phyloP scores from a whole-genome alignment of 2,797 vertebrate species.

The Sylvia borin region DNA sequence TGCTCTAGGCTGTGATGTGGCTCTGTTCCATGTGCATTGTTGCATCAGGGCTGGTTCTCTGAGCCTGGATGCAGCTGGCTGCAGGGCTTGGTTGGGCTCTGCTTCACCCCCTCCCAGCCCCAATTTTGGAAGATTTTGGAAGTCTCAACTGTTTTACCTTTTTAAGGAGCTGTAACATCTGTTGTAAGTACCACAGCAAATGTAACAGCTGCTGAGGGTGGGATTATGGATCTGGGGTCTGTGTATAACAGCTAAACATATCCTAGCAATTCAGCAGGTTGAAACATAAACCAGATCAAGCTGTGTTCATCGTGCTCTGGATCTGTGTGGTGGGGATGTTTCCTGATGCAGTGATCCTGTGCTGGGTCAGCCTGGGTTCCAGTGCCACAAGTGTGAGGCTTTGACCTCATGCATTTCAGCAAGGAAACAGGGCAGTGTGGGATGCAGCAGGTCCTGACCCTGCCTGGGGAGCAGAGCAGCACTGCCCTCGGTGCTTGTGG shows the following conservation, averaged over 20 bases:
- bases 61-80: background rate
- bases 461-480: background rate
- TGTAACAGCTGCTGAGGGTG: slow-evolving; percentile 13
- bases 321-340: background rate
- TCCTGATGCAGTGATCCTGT: background rate
- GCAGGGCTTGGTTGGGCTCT: background rate
- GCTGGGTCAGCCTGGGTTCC: background rate
- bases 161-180: background rate
- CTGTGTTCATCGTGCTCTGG: background rate
- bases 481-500: rapidly evolving
- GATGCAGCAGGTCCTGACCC: background rate
- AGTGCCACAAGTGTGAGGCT: background rate
- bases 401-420: background rate
- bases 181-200: background rate
- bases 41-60: background rate
- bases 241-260: background rate
- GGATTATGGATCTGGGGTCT: slow-evolving; percentile 6
- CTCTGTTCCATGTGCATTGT: rapidly evolving
- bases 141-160: background rate
- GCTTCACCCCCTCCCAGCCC: background rate
- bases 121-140: background rate
- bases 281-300: background rate
- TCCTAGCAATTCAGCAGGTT: slow-evolving; percentile 27
- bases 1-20: background rate
- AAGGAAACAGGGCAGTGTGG: background rate